phyloP scores from a whole-genome alignment of 1,140 invertebrate species.

The Zaprionus taronus region DNA sequence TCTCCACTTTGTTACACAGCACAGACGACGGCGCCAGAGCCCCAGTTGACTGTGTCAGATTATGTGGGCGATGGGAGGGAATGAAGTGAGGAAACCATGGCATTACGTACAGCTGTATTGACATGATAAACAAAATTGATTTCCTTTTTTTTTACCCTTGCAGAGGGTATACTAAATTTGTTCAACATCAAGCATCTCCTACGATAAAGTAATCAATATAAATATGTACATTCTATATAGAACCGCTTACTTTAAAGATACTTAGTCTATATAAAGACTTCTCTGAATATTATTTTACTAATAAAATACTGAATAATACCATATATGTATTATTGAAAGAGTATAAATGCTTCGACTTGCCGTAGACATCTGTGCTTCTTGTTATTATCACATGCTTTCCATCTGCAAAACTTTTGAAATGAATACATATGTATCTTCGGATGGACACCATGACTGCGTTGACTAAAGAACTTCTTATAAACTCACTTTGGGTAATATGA shows the following conservation, averaged over 20 bases:
- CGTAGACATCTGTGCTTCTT: neutral
- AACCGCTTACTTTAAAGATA: no score
- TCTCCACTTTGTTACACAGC: slow-evolving; percentile 7
- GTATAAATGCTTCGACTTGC: neutral
- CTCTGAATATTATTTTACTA: no score
- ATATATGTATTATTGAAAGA: neutral
- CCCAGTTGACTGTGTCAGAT: neutral
- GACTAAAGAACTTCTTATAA: neutral
- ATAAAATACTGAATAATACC: no score
- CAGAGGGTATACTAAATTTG: neutral
- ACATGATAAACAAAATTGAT: slow-evolving; percentile 57
- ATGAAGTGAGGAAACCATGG: neutral
- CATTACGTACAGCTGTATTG: slow-evolving; percentile 33
- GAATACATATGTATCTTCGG: neutral
- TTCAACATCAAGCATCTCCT: neutral
- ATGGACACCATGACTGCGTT: neutral
- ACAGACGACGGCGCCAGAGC: slow-evolving; percentile 40
- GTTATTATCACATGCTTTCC: neutral
- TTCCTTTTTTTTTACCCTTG: slow-evolving; percentile 1
- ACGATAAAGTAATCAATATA: no score
- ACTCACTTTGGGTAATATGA: neutral
- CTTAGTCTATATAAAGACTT: no score
- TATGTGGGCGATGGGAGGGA: neutral
- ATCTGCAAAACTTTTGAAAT: neutral
- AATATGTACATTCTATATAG: no score